Evolutionary conservation across 2,113 vertebrate species (phyloP).

Genomic region (Delphinapterus leucas): DNA sequence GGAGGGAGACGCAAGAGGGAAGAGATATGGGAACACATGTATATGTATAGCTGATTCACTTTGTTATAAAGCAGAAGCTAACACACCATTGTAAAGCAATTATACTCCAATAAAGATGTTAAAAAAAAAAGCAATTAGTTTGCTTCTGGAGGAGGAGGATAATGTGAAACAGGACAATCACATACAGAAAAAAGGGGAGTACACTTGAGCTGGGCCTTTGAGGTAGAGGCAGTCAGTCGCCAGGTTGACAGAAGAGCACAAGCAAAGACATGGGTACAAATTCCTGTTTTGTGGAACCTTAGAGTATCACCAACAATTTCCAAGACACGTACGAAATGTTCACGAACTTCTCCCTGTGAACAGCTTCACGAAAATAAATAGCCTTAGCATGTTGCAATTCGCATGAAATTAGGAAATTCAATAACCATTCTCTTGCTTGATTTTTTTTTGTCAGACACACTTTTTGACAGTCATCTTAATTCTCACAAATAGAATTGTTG

Average conservation of each 20-base stretch:
- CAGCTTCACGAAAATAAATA: slow-evolving; percentile 27
- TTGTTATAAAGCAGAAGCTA: too few species aligned
- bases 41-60: too few species aligned
- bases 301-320: not conserved
- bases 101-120: too few species aligned
- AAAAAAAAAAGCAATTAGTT: not conserved
- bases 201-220: not conserved
- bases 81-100: too few species aligned
- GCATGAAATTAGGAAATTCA: not conserved
- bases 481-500: slow-evolving; percentile 27
- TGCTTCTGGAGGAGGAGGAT: not conserved
- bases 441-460: not conserved
- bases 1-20: too few species aligned
- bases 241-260: not conserved
- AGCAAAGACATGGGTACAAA: not conserved
- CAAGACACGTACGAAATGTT: not conserved
- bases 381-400: not conserved
- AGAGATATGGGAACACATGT: too few species aligned
- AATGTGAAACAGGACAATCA: not conserved
- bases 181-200: not conserved
- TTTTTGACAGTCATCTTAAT: slow-evolving; percentile 34
- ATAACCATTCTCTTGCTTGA: not conserved
- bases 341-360: not conserved
- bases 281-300: not conserved
- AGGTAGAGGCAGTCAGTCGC: not conserved